phyloP scores from a whole-genome alignment of 2,888 invertebrate genomes.

The Thysanoteuthis rhombus region DNA sequence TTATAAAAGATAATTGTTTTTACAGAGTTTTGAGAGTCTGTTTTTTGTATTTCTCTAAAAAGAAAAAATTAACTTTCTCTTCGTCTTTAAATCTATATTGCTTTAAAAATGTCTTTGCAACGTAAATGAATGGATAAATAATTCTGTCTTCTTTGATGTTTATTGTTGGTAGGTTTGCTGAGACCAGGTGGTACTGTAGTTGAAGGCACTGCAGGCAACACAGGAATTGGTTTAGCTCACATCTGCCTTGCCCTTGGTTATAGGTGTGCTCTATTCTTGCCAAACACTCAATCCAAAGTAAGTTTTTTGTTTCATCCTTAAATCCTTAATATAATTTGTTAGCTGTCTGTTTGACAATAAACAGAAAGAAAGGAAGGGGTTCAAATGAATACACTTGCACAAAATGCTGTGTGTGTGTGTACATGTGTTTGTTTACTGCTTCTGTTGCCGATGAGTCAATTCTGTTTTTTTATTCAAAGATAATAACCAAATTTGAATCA shows the following conservation, averaged over 20 bases:
- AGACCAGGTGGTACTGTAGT: slow-evolving; percentile 65
- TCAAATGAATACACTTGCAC: too few species aligned
- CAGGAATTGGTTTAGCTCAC: slow-evolving; percentile 68
- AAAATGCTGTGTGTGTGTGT: too few species aligned
- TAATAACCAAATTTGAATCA: too few species aligned
- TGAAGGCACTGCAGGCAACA: slow-evolving; percentile 68
- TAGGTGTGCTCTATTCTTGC: slow-evolving; percentile 68
- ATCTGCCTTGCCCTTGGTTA: slow-evolving; percentile 66
- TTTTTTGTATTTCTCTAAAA: too few species aligned
- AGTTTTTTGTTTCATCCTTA: background rate
- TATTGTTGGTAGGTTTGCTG: slow-evolving; percentile 45
- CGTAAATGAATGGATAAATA: background rate
- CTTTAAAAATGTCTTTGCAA: background rate
- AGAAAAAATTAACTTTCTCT: background rate
- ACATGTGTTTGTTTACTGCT: too few species aligned
- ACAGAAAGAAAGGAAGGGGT: too few species aligned
- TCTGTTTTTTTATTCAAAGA: too few species aligned
- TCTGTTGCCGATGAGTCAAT: too few species aligned
- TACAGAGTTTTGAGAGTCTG: background rate
- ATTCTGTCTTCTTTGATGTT: slow-evolving; percentile 14
- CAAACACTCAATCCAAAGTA: slow-evolving; percentile 66
- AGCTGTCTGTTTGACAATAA: too few species aligned
- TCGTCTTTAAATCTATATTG: background rate
- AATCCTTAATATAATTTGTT: too few species aligned
- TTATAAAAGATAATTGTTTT: background rate